Evolutionary conservation across 2,797 vertebrate genomes (phyloP).

Genomic region (Streptopelia turtur): DNA sequence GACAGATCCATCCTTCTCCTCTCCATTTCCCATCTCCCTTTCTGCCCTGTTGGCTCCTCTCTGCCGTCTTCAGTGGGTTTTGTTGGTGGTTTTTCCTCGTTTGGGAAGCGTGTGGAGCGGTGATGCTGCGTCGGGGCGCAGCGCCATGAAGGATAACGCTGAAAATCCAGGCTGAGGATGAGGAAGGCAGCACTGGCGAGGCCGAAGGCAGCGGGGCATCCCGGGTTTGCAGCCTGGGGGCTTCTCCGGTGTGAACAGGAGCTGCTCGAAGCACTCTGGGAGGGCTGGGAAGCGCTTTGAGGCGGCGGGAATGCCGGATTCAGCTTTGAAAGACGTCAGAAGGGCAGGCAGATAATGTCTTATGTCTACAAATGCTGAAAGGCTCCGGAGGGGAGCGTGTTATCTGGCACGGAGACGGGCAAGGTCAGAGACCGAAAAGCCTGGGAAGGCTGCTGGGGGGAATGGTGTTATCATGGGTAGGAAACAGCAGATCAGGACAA

Average conservation of each 20-base stretch:
- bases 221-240: neutral
- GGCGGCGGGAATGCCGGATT: neutral
- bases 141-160: accelerated
- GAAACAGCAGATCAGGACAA: neutral
- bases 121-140: accelerated
- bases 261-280: neutral
- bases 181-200: neutral
- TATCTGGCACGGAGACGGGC: accelerated
- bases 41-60: neutral
- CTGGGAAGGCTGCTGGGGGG: neutral
- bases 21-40: neutral
- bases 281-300: neutral
- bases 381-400: neutral
- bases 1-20: neutral
- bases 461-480: neutral
- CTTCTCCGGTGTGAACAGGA: neutral
- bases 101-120: neutral
- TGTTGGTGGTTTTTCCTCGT: accelerated
- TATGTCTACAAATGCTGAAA: neutral
- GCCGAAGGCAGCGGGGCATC: accelerated
- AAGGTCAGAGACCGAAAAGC: neutral
- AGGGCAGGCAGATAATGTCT: neutral
- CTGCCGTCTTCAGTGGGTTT: accelerated
- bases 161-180: neutral
- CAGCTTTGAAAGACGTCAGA: neutral